Conservation (phyloP, 2,797 vertebrate species). For the Onychomys arenicola region DNA sequence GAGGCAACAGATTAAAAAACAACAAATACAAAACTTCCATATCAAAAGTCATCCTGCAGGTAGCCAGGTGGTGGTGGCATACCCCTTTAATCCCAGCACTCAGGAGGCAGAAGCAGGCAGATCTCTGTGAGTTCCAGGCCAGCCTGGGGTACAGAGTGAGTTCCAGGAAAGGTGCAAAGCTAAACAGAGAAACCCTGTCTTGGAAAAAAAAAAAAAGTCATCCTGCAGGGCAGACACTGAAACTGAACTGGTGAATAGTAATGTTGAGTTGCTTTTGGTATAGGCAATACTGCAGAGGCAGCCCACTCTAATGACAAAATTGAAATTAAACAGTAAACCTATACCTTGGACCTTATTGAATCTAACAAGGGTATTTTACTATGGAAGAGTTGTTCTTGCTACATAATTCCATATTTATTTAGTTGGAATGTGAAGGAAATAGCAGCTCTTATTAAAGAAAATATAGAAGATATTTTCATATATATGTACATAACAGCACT, state of each 20-base stretch:
- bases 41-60: constrained; percentile 34
- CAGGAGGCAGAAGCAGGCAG: too few species aligned
- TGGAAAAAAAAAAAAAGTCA: too few species aligned
- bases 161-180: too few species aligned
- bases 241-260: neutral
- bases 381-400: constrained; percentile 39
- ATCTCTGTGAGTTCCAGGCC: too few species aligned
- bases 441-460: neutral
- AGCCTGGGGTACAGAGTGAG: too few species aligned
- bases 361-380: constrained; percentile 20
- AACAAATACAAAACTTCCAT: constrained; percentile 2
- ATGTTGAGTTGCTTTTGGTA: constrained; percentile 5
- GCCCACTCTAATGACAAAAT: neutral
- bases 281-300: neutral
- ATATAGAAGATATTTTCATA: neutral
- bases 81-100: too few species aligned
- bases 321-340: neutral
- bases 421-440: neutral
- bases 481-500: neutral
- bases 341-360: constrained; percentile 1
- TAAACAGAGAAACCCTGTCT: too few species aligned
- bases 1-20: neutral
- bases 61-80: too few species aligned
- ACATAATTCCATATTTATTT: constrained; percentile 26
- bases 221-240: neutral